A percentile compares a stretch with the other conserved stretches of the same genome.
Evolutionary conservation across 2,113 vertebrate genomes (phyloP).

Genomic region (Pardalotus punctatus): DNA sequence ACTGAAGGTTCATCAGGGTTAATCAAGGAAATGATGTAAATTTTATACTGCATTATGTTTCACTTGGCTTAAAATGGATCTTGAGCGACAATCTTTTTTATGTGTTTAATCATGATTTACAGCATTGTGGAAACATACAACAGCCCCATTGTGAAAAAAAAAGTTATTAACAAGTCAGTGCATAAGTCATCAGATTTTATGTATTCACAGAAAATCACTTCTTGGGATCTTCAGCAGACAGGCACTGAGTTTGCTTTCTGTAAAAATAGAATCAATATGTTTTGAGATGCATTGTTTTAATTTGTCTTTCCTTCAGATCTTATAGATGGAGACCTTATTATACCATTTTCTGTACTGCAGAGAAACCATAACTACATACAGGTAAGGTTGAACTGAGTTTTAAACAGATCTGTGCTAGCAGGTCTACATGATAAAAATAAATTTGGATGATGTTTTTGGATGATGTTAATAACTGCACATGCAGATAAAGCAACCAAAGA

Average conservation of each 20-base stretch:
- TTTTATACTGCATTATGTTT: slow-evolving; percentile 55
- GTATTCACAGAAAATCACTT: slow-evolving; percentile 7
- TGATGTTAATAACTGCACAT: not conserved
- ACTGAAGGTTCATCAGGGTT: slow-evolving; percentile 65
- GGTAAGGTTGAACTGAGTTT: not conserved
- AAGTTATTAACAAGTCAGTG: slow-evolving; percentile 6
- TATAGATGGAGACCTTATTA: not conserved
- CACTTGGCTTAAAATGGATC: slow-evolving; percentile 57
- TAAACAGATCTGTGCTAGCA: not conserved
- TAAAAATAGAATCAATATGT: not conserved
- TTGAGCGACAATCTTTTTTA: slow-evolving; percentile 28
- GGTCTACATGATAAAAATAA: not conserved
- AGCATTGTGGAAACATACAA: slow-evolving; percentile 21
- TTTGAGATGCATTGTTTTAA: slow-evolving; percentile 21
- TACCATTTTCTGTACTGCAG: not conserved
- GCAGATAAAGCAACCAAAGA: not conserved
- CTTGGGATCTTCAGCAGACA: not conserved
- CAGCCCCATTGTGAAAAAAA: slow-evolving; percentile 9
- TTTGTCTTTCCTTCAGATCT: not conserved
- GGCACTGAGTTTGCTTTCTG: not conserved
- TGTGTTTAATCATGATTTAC: slow-evolving; percentile 60
- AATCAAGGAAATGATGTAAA: slow-evolving; percentile 70
- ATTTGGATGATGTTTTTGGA: not conserved
- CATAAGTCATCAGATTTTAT: slow-evolving; percentile 41
- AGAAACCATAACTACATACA: not conserved